Percentiles rank a stretch among this genome's conserved stretches.
Evolutionary conservation across 2,888 invertebrate genomes (phyloP).

Genomic region (Troglohyphantes excavatus): DNA sequence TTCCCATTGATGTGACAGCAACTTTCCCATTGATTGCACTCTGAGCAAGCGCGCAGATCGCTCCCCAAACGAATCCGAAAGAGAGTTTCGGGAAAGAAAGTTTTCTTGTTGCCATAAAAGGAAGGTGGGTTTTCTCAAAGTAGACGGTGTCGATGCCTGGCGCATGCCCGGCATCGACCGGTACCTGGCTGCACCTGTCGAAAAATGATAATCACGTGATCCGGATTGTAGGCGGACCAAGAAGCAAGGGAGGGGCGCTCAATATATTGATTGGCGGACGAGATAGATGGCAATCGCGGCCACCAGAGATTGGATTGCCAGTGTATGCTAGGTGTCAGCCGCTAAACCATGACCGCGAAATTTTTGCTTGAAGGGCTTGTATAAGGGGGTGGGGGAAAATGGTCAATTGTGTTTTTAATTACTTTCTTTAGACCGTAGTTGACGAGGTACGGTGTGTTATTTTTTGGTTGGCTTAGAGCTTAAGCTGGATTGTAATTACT

Average conservation of each 20-base stretch:
- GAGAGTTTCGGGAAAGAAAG: neutral
- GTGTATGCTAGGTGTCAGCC: slow-evolving; percentile 37
- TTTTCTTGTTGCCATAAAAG: neutral
- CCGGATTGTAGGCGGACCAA: slow-evolving; percentile 25
- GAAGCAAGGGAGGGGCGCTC: slow-evolving; percentile 65
- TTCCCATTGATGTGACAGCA: too few species aligned
- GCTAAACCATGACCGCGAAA: slow-evolving; percentile 21
- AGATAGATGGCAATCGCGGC: slow-evolving; percentile 57
- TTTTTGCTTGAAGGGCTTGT: neutral
- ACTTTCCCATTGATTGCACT: too few species aligned
- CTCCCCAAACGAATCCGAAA: too few species aligned
- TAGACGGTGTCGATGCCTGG: slow-evolving; percentile 28
- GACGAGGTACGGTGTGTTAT: neutral
- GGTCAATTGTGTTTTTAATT: too few species aligned
- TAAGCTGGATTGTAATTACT: too few species aligned
- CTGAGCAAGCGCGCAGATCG: too few species aligned
- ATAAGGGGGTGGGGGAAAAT: too few species aligned
- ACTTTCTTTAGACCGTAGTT: too few species aligned
- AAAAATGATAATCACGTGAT: slow-evolving; percentile 77
- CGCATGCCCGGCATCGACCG: slow-evolving; percentile 65
- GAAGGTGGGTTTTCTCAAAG: slow-evolving; percentile 13
- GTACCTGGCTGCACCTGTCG: slow-evolving; percentile 76
- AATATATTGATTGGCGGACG: slow-evolving; percentile 75
- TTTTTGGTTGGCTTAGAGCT: too few species aligned
- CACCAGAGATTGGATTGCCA: slow-evolving; percentile 34